Evolutionary conservation across 2,113 vertebrate species (phyloP), one percentile per base, ranked within the genome.

Genomic region (Phainopepla nitens): DNA sequence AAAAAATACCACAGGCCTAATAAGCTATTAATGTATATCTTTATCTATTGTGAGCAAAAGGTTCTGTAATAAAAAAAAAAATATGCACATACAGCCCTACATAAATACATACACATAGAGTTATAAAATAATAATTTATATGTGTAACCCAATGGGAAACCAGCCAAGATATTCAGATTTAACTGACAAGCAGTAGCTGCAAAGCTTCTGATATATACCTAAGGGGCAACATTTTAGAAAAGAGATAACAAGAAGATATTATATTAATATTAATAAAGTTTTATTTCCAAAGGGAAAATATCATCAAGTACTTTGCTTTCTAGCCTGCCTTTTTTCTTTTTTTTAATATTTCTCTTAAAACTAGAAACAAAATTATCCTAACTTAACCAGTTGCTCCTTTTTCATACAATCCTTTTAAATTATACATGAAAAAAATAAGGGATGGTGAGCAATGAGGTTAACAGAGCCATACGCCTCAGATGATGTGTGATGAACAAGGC

Each of bases 181-280:
- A 94, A 91, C 66, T 85, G 90, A 87, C 69, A 92, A 75, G 65
- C 7, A 71, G 39, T 88, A 72, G 49, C 28, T 82, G 70, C 44
- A 89, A 82, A 85, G 15, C 42, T 78, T 91, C 90, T 91, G 77
- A 51, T 82, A 69, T 88, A 82, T 95, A 93, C 72, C 81, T 94
- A 91, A 71, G 83, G 91, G 73, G 36, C 25, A 92, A 85, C 51
- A 78, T 76, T 94, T 96, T 92, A 72, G n/a, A 95, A 95, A 61
- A 84, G 68, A 94, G 75, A 82, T 94, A 95, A 94, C 78, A 91
- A 87, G 91, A 82, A 84, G 89, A 94, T 93, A 93, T 65, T 66
- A 27, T 84, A 94, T 96, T 90, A 94, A 94, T 96, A 93, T 96
- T 96, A 94, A 95, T 94, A 88, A 56, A 66, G 14, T 41, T 95